Evolutionary conservation across 1,140 invertebrate species (phyloP), one percentile per base, ranked within the genome.

Genomic region (Drosophila subobscura): DNA sequence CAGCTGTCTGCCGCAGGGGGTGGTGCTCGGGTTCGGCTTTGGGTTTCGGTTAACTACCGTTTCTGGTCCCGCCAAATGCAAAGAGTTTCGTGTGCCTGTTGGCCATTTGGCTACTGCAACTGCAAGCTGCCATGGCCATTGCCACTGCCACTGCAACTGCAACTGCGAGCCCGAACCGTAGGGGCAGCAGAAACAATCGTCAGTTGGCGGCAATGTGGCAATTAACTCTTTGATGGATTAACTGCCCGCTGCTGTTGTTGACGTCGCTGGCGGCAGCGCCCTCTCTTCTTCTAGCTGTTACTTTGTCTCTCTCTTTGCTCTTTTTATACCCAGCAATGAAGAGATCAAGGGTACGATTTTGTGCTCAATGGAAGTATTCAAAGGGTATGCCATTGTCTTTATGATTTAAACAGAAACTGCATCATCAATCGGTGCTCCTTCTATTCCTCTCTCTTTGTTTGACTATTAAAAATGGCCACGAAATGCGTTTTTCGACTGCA

Each of bases 161-260:
- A 40, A 44, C 56, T n/a, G 37, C 33, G 41, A 63, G 49, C 44
- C 55, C 58, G 50, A 64, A 58, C 65, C 51, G 59, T 51, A 40
- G 16, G n/a, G 14, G 49, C 33, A 42, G 46, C 46, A 14, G 40
- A 46, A 60, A 49, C 57, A 50, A 60, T 60, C 49, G 57, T 29
- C 50, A 53, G 41, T 63, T 73, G 68, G 40, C 60, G 70, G 71
- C 61, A 76, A 86, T 65, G 70, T 88, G 83, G 83, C 83, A 88
- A 86, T 86, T 86, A 86, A 86, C 74, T 88, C 74, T 86, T 88
- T 86, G 83, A 86, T 86, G 78, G 83, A 86, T 86, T 86, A 81
- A 86, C 74, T 76, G 67, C 55, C 46, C 58, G 66, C 55, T 27
- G 59, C 42, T 59, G 51, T 54, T 47, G 75, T 50, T 45, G 76